Conservation (phyloP, 2,888 invertebrate species). For the Neoscelio sp. region DNA sequence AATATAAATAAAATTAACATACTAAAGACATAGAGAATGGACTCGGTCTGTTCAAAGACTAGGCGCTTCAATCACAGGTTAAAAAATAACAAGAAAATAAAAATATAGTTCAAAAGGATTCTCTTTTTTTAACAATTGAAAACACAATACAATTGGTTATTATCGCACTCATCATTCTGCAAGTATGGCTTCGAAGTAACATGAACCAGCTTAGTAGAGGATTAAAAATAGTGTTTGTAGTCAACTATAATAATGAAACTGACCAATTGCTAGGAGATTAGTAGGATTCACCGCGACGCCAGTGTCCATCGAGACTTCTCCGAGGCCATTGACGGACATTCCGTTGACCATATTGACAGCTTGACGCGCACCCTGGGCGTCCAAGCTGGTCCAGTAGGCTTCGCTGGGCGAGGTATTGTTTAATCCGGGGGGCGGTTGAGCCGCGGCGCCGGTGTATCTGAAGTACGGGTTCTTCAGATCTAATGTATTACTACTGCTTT, state of each 20-base stretch:
- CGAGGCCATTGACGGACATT: conserved; percentile 89
- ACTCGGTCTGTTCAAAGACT: no score
- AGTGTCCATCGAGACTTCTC: conserved; percentile 89
- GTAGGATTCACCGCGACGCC: conserved; percentile 85
- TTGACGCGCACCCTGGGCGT: conserved; percentile 88
- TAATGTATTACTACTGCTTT: conserved; percentile 93
- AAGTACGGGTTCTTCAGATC: conserved; percentile 99
- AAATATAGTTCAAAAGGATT: no score
- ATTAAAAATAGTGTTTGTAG: conserved; percentile 24
- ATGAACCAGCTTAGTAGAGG: neutral
- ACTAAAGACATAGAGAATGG: no score
- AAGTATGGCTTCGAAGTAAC: no score
- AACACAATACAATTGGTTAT: no score
- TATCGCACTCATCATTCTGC: no score
- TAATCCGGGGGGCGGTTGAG: conserved; percentile 96
- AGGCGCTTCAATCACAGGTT: no score
- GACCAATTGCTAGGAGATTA: conserved; percentile 81
- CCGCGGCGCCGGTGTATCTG: conserved; percentile 96
- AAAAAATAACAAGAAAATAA: no score
- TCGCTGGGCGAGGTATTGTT: conserved; percentile 97
- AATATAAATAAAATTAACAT: no score
- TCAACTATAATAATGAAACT: conserved; percentile 69
- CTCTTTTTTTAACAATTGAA: no score
- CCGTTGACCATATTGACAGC: conserved; percentile 91
- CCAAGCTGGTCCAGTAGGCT: conserved; percentile 94